Percentiles rank a stretch among this genome's conserved stretches.
Evolutionary conservation across 2,888 invertebrate genomes (phyloP).

Genomic region (Eristalis arbustorum): DNA sequence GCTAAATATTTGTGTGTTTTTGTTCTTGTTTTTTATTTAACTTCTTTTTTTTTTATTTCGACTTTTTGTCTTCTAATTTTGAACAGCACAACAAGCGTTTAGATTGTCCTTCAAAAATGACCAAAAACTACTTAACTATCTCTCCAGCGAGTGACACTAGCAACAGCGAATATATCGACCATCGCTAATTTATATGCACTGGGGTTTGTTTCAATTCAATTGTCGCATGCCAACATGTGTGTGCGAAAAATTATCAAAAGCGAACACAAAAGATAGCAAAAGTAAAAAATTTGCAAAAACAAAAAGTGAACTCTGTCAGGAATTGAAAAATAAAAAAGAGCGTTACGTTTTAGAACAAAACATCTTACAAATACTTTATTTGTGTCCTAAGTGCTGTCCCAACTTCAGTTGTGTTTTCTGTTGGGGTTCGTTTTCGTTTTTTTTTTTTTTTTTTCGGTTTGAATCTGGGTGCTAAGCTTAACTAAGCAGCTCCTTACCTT

Average conservation of each 20-base stretch:
- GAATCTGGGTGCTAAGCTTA: constrained; percentile 38
- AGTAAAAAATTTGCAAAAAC: constrained; percentile 8
- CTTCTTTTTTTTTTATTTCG: constrained; percentile 7
- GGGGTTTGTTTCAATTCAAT: constrained; percentile 58
- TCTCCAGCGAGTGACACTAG: constrained; percentile 43
- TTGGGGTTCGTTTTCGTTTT: no score
- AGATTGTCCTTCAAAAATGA: constrained; percentile 66
- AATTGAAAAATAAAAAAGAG: not conserved
- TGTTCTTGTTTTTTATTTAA: not conserved
- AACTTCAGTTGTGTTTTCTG: constrained; percentile 4
- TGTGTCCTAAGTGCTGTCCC: constrained; percentile 6
- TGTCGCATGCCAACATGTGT: constrained; percentile 70
- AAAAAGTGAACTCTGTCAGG: not conserved
- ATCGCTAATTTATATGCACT: constrained; percentile 70
- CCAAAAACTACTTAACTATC: constrained; percentile 39
- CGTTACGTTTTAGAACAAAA: constrained; percentile 13
- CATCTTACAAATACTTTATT: constrained; percentile 44
- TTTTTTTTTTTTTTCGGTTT: not conserved
- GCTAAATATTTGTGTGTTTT: not conserved
- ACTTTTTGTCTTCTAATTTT: constrained; percentile 3
- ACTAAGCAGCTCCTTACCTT: constrained; percentile 62
- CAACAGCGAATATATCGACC: constrained; percentile 60
- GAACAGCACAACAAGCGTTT: constrained; percentile 44
- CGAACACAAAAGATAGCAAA: constrained; percentile 25
- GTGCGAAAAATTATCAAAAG: constrained; percentile 59